Base-by-base conservation (phyloP, 2,113 vertebrate species). In the Sclerurus mexicanus region DNA sequence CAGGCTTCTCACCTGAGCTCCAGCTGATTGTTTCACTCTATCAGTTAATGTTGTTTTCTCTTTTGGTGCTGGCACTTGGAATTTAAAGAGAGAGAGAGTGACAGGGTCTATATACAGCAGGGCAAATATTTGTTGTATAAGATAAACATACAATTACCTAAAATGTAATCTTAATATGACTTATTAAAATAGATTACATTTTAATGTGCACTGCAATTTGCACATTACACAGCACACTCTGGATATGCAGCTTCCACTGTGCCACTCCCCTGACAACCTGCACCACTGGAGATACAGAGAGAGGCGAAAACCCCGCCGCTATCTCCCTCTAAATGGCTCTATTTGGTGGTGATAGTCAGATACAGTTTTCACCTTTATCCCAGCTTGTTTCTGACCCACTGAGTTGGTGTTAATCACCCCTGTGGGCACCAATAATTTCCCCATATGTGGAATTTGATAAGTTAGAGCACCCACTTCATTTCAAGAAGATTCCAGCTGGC, bases 361-460 rank as follows among this genome's bases (percentile, higher is more conserved):
- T 99, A 99, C 98, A 98, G 98, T 97, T 92, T 98, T 98, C 98
- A 98, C 98, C 98, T 99, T 99, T 98, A 99, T 99, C 98, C 99
- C 98, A 98, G 98, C 98, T 99, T 98, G 98, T 98, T 99, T 98
- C 98, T 99, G 98, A 99, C 99, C 99, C 98, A 95, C 97, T 97
- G 98, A 98, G 98, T 96, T 97, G 82, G 98, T 98, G 98, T 98
- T 99, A 99, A 99, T 99, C 99, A 99, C 98, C 98, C 98, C 98
- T 98, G 99, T 98, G 98, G 99, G 98, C 98, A 99, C 98, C 99
- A 99, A 98, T 99, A 99, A 99, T 99, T 99, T 98, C 98, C 97
- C 99, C 98, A 99, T 98, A 98, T 99, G 99, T 98, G 98, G 98
- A 99, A 99, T 99, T 99, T 99, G 99, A 99, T 99, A 99, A 99